A percentile compares a stretch with the other conserved stretches of the same genome.
Conservation (phyloP, 37 sponge, comb jelly and placozoan genomes). For the Aphrocallistes beatrix region DNA sequence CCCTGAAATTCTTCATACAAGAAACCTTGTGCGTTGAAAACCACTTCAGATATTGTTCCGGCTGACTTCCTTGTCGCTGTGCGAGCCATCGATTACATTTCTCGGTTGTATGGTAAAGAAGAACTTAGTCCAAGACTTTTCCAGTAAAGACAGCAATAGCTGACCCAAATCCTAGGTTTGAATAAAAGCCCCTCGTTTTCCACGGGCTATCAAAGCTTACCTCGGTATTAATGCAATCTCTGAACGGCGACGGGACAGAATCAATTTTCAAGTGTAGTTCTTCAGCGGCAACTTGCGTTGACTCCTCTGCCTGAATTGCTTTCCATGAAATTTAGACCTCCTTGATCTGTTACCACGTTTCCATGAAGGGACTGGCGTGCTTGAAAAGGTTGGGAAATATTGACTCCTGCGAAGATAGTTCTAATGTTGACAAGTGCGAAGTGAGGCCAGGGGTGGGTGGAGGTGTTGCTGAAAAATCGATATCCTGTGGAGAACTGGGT, state of each 20-base stretch:
- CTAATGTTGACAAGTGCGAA: too few relatives aligned
- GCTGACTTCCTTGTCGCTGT: neutral
- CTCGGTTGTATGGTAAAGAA: neutral
- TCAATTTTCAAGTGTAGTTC: neutral
- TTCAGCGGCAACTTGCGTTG: neutral
- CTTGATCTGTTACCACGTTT: too few relatives aligned
- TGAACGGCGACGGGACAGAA: neutral
- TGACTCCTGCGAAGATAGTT: too few relatives aligned
- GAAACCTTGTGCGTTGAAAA: neutral
- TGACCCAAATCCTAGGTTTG: too few relatives aligned
- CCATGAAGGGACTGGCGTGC: too few relatives aligned
- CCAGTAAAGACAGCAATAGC: neutral
- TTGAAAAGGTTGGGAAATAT: too few relatives aligned
- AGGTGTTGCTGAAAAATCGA: too few relatives aligned
- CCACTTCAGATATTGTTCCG: neutral
- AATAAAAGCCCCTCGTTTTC: neutral
- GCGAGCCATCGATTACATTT: neutral
- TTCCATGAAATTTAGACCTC: too few relatives aligned
- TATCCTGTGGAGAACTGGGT: too few relatives aligned
- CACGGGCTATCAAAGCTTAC: neutral
- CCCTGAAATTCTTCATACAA: neutral
- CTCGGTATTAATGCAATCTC: neutral
- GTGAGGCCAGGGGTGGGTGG: too few relatives aligned
- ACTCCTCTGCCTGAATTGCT: too few relatives aligned
- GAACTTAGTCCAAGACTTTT: neutral